Evolutionary conservation across 2,888 invertebrate genomes (phyloP), one percentile per base, ranked within the genome.

Genomic region (Tortrix viridana): DNA sequence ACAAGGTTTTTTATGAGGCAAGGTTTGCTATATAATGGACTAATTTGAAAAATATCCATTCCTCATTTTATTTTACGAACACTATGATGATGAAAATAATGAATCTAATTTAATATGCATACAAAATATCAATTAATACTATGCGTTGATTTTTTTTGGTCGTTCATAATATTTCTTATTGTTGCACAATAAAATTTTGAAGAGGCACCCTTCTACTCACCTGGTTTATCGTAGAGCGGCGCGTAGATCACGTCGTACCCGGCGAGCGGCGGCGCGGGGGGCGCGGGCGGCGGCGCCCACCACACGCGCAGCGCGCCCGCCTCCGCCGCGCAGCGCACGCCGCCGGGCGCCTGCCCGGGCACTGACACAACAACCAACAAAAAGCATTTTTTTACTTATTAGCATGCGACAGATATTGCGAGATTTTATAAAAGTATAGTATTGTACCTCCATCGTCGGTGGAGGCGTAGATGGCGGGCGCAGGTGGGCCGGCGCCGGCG

Each of bases 221-320:
- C 66, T 2, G 76, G 71, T 0, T 76, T 59, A 19, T 74, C 68
- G 49, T 79, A 72, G 16, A 85, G 62, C 0, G 95, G 94, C 63
- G 95, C 94, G 85, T 96, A 97, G 74, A 95, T 93, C 68, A 97
- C 92, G 85, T 96, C 96, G 90, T 97, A 98, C 16, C 96, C 97
- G 75, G 57, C 41, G 37, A 65, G 58, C 2, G 47, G 67, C 1
- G 67, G 64, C 41, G 60, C 56, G 20, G 60, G 63, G n/a, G 61
- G 65, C 1, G 60, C 60, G 14, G 61, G 65, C 1, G 94, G 93
- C 22, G 94, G 94, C 62, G 94, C 94, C 95, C 93, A 95, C 46
- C 95, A 95, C 74, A 96, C 94, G 78, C 96, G 95, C 72, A 97
- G 89, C 75, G 95, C 94, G 72, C 95, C 94, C 62, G 96, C 94